Evolutionary conservation across 2,113 vertebrate genomes (phyloP).

Genomic region (Rhinichthys klamathensis): DNA sequence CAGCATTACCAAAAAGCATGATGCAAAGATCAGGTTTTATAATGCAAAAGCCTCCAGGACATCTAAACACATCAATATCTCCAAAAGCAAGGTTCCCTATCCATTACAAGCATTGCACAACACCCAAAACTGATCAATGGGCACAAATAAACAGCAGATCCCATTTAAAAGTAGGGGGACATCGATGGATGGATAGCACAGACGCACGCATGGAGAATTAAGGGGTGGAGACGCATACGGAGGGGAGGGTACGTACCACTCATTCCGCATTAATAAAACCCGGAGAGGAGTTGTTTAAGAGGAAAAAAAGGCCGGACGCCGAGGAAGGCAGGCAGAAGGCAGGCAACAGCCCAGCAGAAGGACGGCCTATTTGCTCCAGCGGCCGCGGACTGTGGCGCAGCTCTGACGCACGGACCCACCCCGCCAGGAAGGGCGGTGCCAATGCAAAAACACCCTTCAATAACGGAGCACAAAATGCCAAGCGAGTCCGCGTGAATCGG

Average conservation of each 20-base stretch:
- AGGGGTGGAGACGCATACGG: slow-evolving; percentile 78
- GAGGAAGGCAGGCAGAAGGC: slow-evolving; percentile 76
- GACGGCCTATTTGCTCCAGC: slow-evolving; percentile 92
- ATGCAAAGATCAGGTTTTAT: neutral
- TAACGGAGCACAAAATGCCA: slow-evolving; percentile 63
- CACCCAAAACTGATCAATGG: slow-evolving; percentile 64
- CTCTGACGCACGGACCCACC: slow-evolving; percentile 87
- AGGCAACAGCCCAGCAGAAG: slow-evolving; percentile 83
- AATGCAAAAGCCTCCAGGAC: neutral
- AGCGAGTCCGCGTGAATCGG: slow-evolving; percentile 53
- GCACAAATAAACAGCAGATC: slow-evolving; percentile 57
- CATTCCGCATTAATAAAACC: slow-evolving; percentile 96
- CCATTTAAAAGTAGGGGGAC: slow-evolving; percentile 45
- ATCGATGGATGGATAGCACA: slow-evolving; percentile 67
- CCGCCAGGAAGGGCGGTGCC: slow-evolving; percentile 83
- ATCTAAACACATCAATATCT: slow-evolving; percentile 61
- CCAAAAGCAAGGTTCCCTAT: slow-evolving; percentile 79
- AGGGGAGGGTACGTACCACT: slow-evolving; percentile 95
- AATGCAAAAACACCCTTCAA: slow-evolving; percentile 71
- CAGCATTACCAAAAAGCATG: neutral
- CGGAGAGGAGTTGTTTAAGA: slow-evolving; percentile 86
- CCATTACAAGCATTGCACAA: slow-evolving; percentile 72
- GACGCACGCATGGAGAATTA: slow-evolving; percentile 26
- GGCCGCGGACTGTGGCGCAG: slow-evolving; percentile 91
- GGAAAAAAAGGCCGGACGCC: slow-evolving; percentile 86